These are phyloP conservation scores for Acrocephalus kingi DNA, from an alignment of 2,113 vertebrate genomes.

Conservation along the genomic window DNA sequence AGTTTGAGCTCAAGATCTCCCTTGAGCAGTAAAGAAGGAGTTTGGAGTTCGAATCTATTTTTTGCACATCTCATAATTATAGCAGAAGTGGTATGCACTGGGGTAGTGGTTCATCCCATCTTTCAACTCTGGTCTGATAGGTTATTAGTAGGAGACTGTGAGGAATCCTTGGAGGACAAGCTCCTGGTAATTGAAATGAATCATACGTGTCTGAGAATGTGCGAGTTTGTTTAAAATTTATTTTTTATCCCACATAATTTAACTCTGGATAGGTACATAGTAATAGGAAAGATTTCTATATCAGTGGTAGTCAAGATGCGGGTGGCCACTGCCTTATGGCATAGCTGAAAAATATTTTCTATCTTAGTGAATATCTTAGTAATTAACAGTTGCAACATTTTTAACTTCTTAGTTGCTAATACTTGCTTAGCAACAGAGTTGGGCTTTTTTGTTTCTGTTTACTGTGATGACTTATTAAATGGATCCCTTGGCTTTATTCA, in stretches of 20 bases:
- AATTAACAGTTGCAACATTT: neutral
- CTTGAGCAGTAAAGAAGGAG: neutral
- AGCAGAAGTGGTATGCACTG: neutral
- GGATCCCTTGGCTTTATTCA: neutral
- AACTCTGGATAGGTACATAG: neutral
- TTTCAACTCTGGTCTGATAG: neutral
- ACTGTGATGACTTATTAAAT: neutral
- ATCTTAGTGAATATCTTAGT: neutral
- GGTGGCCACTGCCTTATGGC: neutral
- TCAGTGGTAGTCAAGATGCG: neutral
- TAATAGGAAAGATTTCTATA: neutral
- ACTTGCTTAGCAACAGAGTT: neutral
- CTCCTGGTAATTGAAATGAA: neutral
- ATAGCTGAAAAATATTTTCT: neutral
- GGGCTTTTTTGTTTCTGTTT: neutral
- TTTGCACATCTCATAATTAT: neutral
- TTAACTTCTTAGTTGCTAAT: neutral
- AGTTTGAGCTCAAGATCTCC: neutral
- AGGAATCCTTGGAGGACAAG: neutral
- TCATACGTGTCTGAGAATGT: neutral
- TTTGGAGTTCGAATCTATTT: neutral
- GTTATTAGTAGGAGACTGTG: neutral
- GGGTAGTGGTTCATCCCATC: neutral
- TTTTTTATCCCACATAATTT: neutral
- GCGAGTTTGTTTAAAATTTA: neutral